These are phyloP conservation scores for Orcinus orca DNA, from an alignment of 2,113 vertebrate genomes.

Conservation along the genomic window DNA sequence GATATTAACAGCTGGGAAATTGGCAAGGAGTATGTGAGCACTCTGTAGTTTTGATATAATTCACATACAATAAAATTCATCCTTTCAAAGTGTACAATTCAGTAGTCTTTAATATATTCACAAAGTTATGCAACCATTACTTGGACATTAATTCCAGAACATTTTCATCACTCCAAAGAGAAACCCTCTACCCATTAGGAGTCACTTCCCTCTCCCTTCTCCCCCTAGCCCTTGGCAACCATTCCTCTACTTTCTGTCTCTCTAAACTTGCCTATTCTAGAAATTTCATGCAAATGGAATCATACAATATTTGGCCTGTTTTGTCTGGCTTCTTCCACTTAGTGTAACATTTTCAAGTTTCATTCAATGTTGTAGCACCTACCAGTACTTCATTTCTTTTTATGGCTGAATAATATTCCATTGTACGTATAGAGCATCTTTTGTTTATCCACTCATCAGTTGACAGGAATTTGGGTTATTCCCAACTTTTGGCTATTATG, in stretches of 20 bases:
- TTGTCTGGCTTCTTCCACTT: background rate
- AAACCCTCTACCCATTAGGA: background rate
- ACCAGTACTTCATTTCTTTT: background rate
- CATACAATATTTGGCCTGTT: background rate
- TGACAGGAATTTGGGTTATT: background rate
- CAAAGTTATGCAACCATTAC: background rate
- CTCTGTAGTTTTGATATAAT: background rate
- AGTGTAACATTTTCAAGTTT: background rate
- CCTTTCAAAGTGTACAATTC: background rate
- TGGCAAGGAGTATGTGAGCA: background rate
- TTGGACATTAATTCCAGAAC: background rate
- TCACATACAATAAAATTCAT: background rate
- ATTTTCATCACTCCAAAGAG: background rate
- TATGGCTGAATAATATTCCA: background rate
- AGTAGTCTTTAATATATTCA: background rate
- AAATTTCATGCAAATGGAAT: background rate
- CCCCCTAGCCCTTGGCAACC: background rate
- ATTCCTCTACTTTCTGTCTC: background rate
- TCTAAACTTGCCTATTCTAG: background rate
- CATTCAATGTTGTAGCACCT: background rate
- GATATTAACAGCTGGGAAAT: background rate
- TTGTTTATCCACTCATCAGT: background rate
- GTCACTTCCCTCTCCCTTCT: background rate
- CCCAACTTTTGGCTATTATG: background rate
- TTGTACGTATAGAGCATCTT: background rate